phyloP scores from a whole-genome alignment of 1,140 invertebrate species.

The Thaumatotibia leucotreta region DNA sequence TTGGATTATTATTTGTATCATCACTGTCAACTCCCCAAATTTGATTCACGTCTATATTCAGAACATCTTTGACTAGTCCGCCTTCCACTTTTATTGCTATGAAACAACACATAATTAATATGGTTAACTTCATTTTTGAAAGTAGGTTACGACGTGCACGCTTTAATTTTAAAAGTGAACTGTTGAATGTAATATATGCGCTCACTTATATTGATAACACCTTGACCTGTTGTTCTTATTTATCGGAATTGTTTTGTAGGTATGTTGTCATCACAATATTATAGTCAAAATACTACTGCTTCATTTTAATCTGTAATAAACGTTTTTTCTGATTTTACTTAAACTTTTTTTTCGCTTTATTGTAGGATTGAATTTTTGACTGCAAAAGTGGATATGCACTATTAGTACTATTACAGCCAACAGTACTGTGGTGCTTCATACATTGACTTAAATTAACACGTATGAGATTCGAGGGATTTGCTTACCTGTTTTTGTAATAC shows the following conservation, averaged over 20 bases:
- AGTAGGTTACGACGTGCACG: neutral
- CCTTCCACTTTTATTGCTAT: neutral
- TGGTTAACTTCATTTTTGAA: neutral
- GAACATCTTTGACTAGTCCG: neutral
- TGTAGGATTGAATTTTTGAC: no score
- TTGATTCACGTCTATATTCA: neutral
- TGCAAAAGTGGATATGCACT: no score
- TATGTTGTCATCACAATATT: neutral
- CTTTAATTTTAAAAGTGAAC: neutral
- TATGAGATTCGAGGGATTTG: no score
- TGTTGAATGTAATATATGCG: neutral
- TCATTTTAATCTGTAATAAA: no score
- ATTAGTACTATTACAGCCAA: no score
- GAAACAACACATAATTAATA: neutral
- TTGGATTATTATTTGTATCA: neutral
- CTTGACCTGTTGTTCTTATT: neutral
- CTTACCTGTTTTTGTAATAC: no score
- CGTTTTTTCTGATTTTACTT: no score
- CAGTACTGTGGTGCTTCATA: no score
- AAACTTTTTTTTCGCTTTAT: no score
- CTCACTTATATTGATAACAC: neutral
- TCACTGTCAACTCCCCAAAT: neutral
- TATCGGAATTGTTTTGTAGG: neutral
- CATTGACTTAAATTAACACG: no score
- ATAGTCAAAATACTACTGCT: neutral